Conservation (phyloP, 2,113 vertebrate genomes). For the Uria lomvia region DNA sequence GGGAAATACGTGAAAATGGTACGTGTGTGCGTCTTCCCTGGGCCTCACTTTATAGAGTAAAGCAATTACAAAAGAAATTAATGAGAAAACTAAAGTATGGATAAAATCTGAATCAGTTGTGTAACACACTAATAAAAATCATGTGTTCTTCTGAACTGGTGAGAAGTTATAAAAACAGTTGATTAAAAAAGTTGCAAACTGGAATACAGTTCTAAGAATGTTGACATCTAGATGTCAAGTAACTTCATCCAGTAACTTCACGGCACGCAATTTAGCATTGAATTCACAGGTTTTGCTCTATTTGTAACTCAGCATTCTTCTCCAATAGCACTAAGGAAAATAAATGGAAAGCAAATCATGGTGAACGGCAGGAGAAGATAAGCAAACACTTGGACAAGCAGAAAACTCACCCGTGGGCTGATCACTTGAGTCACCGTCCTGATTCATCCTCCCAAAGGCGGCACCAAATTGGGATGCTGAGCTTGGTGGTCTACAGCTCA, state of each 20-base stretch:
- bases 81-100: neutral
- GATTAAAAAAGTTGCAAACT: neutral
- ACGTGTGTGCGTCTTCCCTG: neutral
- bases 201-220: neutral
- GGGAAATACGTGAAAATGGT: neutral
- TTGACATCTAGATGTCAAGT: neutral
- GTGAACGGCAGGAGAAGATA: neutral
- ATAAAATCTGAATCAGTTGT: neutral
- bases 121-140: neutral
- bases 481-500: neutral
- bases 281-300: neutral
- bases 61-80: neutral
- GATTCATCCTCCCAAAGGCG: neutral
- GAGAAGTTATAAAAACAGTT: neutral
- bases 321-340: neutral
- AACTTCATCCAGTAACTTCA: neutral
- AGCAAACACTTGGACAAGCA: neutral
- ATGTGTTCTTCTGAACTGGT: neutral
- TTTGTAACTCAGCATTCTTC: neutral
- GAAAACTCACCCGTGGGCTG: constrained; percentile 30
- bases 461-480: neutral
- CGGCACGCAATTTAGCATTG: neutral
- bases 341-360: neutral
- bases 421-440: neutral
- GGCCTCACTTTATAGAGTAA: neutral